A percentile compares a stretch with the other conserved stretches of the same genome.
phyloP scores from a whole-genome alignment of 2,113 vertebrate species.

The Varanus komodoensis region DNA sequence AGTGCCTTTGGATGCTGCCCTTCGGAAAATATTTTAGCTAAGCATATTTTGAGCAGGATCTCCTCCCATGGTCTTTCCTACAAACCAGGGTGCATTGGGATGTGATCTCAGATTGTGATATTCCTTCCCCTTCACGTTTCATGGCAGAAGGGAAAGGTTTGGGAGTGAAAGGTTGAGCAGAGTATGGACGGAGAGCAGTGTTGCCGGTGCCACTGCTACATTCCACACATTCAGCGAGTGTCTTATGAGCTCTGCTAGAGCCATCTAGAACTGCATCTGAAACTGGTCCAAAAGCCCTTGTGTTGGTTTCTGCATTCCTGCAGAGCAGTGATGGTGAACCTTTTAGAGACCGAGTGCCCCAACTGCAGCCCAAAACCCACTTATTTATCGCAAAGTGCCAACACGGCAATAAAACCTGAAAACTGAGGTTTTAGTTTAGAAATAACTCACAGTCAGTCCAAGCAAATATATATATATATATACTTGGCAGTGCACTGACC shows the following conservation, averaged over 20 bases:
- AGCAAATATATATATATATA: too few relatives aligned
- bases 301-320: background rate
- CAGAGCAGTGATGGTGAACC: background rate
- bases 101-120: background rate
- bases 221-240: background rate
- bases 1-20: background rate
- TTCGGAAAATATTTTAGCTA: background rate
- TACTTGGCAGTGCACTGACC: too few relatives aligned
- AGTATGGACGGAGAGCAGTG: background rate
- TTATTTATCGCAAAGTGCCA: too few relatives aligned
- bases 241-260: background rate
- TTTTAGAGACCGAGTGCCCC: too few relatives aligned
- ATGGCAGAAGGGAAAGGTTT: background rate
- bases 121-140: background rate
- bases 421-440: too few relatives aligned
- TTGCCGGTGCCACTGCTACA: background rate
- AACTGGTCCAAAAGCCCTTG: background rate
- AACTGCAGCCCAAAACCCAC: too few relatives aligned
- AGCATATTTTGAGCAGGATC: background rate
- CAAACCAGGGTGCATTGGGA: background rate
- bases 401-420: too few relatives aligned
- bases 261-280: background rate
- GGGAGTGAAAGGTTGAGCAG: background rate
- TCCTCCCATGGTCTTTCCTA: background rate
- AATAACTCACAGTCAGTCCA: too few relatives aligned